Evolutionary conservation across 2,888 invertebrate genomes (phyloP).

Genomic region (Ornithoptera alexandrae): DNA sequence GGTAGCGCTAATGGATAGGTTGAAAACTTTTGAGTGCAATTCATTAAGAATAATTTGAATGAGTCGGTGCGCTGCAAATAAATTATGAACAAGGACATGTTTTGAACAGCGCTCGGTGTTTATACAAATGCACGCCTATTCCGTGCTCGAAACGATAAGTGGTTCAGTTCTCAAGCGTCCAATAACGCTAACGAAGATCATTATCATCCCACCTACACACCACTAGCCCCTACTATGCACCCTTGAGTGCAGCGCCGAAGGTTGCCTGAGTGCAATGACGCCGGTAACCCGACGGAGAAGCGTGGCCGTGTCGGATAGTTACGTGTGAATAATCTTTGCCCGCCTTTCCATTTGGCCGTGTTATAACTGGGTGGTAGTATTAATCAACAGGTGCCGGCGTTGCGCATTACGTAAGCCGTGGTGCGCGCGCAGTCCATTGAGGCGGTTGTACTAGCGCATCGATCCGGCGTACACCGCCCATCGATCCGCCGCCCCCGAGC

Average conservation of each 20-base stretch:
- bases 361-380: conserved; percentile 71
- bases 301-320: conserved; percentile 35
- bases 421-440: conserved; percentile 73
- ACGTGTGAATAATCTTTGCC: conserved; percentile 34
- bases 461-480: conserved; percentile 66
- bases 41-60: conserved; percentile 2
- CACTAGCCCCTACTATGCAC: conserved; percentile 68
- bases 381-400: conserved; percentile 70
- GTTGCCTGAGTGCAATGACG: conserved; percentile 76
- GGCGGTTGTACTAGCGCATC: conserved; percentile 68
- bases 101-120: conserved; percentile 11
- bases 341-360: conserved; percentile 48
- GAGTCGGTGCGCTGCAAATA: not conserved
- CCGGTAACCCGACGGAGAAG: conserved; percentile 56
- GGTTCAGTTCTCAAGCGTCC: conserved; percentile 32
- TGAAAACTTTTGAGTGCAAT: conserved; percentile 2
- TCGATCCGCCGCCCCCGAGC: conserved; percentile 60
- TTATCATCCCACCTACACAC: conserved; percentile 56
- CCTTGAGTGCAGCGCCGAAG: conserved; percentile 77
- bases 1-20: not conserved
- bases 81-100: not conserved
- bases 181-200: conserved; percentile 68
- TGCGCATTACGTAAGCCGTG: conserved; percentile 76
- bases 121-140: conserved; percentile 11
- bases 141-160: conserved; percentile 28